Conservation (phyloP, 2,113 vertebrate species). For the Nesoenas mayeri region DNA sequence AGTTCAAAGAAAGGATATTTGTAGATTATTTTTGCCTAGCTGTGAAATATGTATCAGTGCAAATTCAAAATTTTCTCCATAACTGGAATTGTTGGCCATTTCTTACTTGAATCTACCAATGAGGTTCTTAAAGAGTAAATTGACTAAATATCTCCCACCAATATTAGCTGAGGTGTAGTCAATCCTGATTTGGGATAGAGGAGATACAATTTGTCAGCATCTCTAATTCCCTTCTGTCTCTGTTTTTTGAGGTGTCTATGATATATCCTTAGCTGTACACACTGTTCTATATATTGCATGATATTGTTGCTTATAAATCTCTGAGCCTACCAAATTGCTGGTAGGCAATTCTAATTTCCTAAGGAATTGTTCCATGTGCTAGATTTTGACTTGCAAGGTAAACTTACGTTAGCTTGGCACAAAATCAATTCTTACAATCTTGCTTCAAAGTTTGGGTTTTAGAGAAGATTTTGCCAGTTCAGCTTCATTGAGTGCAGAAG, state of each 20-base stretch:
- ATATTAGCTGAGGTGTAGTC: neutral
- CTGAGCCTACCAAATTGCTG: neutral
- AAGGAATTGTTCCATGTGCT: neutral
- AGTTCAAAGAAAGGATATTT: neutral
- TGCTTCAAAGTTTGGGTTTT: neutral
- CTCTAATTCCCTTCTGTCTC: neutral
- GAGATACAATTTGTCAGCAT: neutral
- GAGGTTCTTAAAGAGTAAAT: neutral
- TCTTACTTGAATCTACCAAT: neutral
- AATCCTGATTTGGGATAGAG: neutral
- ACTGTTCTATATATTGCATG: neutral
- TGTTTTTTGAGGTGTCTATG: neutral
- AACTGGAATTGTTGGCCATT: neutral
- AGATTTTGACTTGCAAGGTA: neutral
- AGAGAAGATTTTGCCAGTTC: neutral
- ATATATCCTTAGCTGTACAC: neutral
- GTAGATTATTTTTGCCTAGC: neutral
- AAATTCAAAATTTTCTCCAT: neutral
- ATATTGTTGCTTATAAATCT: neutral
- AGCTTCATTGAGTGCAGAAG: neutral
- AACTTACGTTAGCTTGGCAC: neutral
- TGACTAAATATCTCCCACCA: neutral
- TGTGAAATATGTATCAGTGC: neutral
- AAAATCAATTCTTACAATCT: neutral
- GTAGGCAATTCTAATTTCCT: neutral